phyloP scores from a whole-genome alignment of 1,140 invertebrate genomes.

The Palaemon carinicauda region DNA sequence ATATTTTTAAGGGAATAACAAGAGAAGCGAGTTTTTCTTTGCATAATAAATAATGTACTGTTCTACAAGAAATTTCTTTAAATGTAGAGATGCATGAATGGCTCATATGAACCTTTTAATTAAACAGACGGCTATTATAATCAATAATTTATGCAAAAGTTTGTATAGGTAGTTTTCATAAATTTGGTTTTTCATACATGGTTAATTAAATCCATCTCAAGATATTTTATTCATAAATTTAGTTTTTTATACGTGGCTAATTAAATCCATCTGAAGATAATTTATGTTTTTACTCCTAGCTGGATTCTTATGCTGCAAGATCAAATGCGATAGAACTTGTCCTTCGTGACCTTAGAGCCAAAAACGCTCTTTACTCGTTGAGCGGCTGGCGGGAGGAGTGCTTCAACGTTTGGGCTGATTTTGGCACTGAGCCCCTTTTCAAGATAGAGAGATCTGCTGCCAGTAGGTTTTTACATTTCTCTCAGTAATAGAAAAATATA shows the following conservation, averaged over 20 bases:
- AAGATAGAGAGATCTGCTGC: slow-evolving; percentile 92
- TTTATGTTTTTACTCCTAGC: slow-evolving; percentile 66
- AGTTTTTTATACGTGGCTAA: not conserved
- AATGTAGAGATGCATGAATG: too few species aligned
- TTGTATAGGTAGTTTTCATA: not conserved
- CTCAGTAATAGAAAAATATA: not conserved
- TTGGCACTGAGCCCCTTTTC: slow-evolving; percentile 76
- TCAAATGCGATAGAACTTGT: slow-evolving; percentile 81
- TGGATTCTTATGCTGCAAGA: slow-evolving; percentile 82
- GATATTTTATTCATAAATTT: not conserved
- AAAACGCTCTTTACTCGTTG: slow-evolving; percentile 75
- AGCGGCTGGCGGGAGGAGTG: slow-evolving; percentile 93
- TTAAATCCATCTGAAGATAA: not conserved
- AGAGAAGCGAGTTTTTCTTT: too few species aligned
- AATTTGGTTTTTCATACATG: not conserved
- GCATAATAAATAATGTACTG: too few species aligned
- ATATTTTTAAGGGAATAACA: too few species aligned
- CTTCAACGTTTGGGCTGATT: slow-evolving; percentile 82
- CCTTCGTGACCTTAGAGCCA: slow-evolving; percentile 75
- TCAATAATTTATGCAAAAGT: too few species aligned
- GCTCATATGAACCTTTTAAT: too few species aligned
- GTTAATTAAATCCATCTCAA: not conserved
- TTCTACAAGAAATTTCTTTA: too few species aligned
- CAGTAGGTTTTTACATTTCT: slow-evolving; percentile 69
- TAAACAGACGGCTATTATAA: too few species aligned